phyloP scores from a whole-genome alignment of 2,797 vertebrate genomes.

The Eleutherodactylus coqui region DNA sequence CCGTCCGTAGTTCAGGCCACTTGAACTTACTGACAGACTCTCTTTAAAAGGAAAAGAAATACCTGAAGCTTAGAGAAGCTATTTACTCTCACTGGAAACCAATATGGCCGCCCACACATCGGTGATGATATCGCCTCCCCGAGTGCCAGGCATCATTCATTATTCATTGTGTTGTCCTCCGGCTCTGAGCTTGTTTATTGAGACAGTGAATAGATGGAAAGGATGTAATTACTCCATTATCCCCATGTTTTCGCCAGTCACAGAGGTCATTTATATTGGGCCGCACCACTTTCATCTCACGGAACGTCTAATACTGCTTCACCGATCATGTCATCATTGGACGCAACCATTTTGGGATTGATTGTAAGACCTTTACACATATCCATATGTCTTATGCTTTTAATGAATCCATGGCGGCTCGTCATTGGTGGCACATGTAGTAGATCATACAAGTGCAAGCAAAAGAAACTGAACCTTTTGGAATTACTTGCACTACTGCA shows the following conservation, averaged over 20 bases:
- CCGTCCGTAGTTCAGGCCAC: too few species aligned
- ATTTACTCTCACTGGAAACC: not conserved
- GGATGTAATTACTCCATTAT: not conserved
- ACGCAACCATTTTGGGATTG: too few species aligned
- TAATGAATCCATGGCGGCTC: too few species aligned
- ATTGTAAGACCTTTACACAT: too few species aligned
- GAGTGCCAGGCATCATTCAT: not conserved
- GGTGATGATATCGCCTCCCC: not conserved
- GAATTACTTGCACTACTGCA: too few species aligned
- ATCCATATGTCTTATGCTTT: too few species aligned
- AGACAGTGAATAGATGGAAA: not conserved
- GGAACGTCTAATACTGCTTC: too few species aligned
- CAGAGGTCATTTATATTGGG: not conserved
- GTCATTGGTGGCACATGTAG: too few species aligned
- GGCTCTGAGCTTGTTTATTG: not conserved
- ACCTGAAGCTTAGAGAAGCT: not conserved
- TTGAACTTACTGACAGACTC: too few species aligned
- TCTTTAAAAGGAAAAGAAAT: not conserved
- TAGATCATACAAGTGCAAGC: too few species aligned
- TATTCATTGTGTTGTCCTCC: conserved; percentile 5
- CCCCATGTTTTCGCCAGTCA: not conserved
- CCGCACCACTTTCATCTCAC: not conserved
- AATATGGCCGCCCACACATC: not conserved
- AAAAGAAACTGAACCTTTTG: too few species aligned
- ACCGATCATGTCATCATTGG: too few species aligned